Evolutionary conservation across 2,888 invertebrate genomes (phyloP), one percentile per base, ranked within the genome.

Genomic region (Xestia sexstrigata): DNA sequence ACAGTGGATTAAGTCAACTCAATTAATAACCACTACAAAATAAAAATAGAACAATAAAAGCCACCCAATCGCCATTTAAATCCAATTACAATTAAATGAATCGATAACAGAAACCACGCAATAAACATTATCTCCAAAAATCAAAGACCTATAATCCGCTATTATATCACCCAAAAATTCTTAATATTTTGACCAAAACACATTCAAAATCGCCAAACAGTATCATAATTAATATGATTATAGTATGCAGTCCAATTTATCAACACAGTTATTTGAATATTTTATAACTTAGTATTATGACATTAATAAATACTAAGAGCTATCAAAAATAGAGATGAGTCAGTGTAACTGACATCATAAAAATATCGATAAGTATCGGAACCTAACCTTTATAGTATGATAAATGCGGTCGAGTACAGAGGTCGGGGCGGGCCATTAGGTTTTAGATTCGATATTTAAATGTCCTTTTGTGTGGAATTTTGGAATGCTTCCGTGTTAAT

Each of bases 311-410:
- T 81, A 80, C 74, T 78, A 80, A 73, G 81, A 87, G 89, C 49
- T 89, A 89, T 88, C 87, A 82, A 89, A 93, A 92, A 92, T 93
- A 93, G 90, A 90, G 87, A 89, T 95, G 93, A 95, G 92, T 95
- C 95, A 94, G 90, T 92, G 80, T 78, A 90, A 92, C 94, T 95
- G 94, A 95, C 95, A 94, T 94, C 94, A 94, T 93, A 93, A 93
- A 93, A 92, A 92, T 89, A 86, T 92, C 92, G 95, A 94, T 95
- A 94, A 92, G 90, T 92, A 94, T 95, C 94, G 91, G 86, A 91
- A 91, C 90, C 91, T 95, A 95, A 96, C 95, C 95, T 96, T 96
- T 95, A 89, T 89, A 79, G 87, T 89, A 91, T 93, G 94, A 95
- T 95, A 94, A 94, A 95, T 94, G 93, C 92, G 93, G 90, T 91